phyloP scores from a whole-genome alignment of 2,888 invertebrate genomes.

The Heteromurus nitidus region DNA sequence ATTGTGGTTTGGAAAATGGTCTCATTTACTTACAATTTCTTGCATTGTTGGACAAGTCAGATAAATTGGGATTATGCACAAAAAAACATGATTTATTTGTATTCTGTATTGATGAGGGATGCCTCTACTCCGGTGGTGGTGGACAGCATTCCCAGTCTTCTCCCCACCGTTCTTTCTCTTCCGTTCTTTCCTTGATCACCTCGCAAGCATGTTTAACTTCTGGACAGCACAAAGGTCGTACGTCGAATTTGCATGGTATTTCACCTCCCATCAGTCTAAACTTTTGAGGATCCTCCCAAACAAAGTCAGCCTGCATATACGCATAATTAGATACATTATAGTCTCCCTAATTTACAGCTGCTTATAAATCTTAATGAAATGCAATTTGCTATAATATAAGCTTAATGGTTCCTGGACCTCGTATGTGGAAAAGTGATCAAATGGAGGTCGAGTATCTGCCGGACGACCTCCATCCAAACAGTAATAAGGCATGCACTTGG shows the following conservation, averaged over 20 bases:
- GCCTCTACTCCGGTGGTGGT: conserved; percentile 50
- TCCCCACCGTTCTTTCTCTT: conserved; percentile 73
- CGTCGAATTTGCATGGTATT: conserved; percentile 67
- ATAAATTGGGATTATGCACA: not conserved
- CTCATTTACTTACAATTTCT: no score
- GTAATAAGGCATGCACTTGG: conserved; percentile 69
- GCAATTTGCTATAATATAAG: no score
- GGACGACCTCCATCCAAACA: conserved; percentile 71
- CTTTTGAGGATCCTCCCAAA: conserved; percentile 62
- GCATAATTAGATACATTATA: no score
- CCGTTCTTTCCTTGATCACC: conserved; percentile 69
- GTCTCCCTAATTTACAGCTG: not conserved
- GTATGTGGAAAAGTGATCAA: conserved; percentile 72
- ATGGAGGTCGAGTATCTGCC: conserved; percentile 71
- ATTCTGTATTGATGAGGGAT: no score
- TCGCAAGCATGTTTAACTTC: conserved; percentile 57
- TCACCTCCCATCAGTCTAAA: conserved; percentile 70
- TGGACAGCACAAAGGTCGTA: conserved; percentile 69
- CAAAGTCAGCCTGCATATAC: conserved; percentile 70
- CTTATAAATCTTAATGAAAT: not conserved
- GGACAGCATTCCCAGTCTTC: conserved; percentile 71
- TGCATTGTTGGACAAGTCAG: not conserved
- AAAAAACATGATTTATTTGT: not conserved
- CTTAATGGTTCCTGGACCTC: conserved; percentile 50
- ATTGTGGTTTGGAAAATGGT: no score